Percentiles rank a stretch among this genome's conserved stretches.
These are phyloP conservation scores for Burhinus oedicnemus DNA, from an alignment of 2,113 vertebrate species.

Conservation along the genomic window DNA sequence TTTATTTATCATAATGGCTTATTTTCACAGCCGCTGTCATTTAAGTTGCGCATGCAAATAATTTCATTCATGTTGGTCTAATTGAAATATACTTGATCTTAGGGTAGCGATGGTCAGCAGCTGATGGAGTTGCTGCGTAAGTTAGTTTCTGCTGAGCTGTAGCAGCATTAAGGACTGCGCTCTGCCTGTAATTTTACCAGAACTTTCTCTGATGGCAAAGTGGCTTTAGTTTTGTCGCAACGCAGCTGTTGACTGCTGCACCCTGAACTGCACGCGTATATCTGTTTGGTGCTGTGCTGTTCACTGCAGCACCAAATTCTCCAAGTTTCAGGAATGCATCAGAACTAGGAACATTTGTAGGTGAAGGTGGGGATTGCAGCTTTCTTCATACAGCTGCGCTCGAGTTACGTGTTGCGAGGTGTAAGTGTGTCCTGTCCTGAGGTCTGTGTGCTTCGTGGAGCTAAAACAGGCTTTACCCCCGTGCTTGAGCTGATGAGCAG, in stretches of 20 bases:
- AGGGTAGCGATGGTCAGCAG: neutral
- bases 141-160: neutral
- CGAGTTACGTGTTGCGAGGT: fast-evolving
- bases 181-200: neutral
- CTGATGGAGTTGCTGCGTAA: neutral
- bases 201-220: neutral
- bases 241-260: neutral
- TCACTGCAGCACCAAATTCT: neutral
- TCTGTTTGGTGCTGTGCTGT: neutral
- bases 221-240: neutral
- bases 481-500: neutral
- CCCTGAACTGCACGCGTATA: fast-evolving
- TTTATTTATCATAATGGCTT: neutral
- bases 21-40: neutral
- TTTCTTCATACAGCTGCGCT: neutral
- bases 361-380: neutral
- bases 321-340: neutral
- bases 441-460: neutral
- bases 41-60: neutral
- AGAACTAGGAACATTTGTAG: neutral
- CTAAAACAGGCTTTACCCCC: neutral
- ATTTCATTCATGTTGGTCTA: neutral
- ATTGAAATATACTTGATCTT: neutral
- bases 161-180: neutral
- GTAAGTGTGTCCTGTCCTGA: neutral